Conservation (phyloP, 64 coral and sea anemone genomes). For the Platygyra sinensis region DNA sequence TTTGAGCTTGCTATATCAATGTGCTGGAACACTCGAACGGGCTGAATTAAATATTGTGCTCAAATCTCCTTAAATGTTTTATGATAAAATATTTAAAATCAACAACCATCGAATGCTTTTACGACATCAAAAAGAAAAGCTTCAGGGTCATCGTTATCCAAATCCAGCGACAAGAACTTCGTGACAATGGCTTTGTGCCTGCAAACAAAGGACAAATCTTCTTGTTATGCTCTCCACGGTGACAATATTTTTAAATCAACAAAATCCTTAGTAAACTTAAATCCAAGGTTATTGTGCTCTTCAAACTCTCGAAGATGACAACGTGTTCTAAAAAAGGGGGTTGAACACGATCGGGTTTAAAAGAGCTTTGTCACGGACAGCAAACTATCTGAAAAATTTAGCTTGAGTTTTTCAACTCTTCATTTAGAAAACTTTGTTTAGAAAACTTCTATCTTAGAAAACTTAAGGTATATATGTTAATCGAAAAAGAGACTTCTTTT, state of each 20-base stretch:
- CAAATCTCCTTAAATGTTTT: background rate
- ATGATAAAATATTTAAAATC: background rate
- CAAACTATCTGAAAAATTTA: too few relatives aligned
- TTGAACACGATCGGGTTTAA: too few relatives aligned
- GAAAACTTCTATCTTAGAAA: too few relatives aligned
- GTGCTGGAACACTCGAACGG: too few relatives aligned
- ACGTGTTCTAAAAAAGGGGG: too few relatives aligned
- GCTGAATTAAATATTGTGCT: too few relatives aligned
- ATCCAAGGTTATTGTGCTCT: background rate
- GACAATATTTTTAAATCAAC: background rate
- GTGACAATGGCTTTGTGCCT: constrained; percentile 78
- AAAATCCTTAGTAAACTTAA: background rate
- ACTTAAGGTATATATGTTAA: too few relatives aligned
- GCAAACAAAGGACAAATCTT: background rate
- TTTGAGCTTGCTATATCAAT: background rate
- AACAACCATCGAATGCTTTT: background rate
- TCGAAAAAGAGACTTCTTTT: too few relatives aligned
- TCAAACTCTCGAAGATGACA: too few relatives aligned
- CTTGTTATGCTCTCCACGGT: background rate
- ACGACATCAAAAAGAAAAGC: constrained; percentile 61
- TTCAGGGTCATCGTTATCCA: constrained; percentile 75
- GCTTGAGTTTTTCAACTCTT: too few relatives aligned
- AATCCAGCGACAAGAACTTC: constrained; percentile 71
- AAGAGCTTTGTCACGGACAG: too few relatives aligned
- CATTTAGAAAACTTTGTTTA: too few relatives aligned